Conservation (phyloP, 1,140 invertebrate genomes). For the Platorchestia sp. region DNA sequence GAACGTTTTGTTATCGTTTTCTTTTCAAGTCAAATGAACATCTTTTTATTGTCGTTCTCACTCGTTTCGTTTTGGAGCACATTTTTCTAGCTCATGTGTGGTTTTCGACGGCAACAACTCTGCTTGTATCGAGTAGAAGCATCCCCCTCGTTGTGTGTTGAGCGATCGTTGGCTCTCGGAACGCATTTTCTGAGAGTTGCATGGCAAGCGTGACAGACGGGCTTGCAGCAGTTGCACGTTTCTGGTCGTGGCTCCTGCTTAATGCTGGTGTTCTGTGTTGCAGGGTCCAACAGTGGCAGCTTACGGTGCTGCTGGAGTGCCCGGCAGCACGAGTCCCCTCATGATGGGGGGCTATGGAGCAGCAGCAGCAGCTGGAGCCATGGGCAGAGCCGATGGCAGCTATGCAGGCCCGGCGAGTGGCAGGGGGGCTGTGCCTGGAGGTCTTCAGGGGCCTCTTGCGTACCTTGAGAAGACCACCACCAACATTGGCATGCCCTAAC, state of each 20-base stretch:
- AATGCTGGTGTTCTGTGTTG: constrained; percentile 38
- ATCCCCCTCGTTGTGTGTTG: neutral
- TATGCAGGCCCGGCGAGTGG: neutral
- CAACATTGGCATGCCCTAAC: constrained; percentile 83
- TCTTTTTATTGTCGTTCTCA: neutral
- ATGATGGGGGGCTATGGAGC: constrained; percentile 69
- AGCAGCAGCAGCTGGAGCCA: constrained; percentile 70
- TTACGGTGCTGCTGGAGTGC: constrained; percentile 61
- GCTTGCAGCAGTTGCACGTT: neutral
- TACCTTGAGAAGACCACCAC: constrained; percentile 86
- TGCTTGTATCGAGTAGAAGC: neutral
- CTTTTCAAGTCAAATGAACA: neutral
- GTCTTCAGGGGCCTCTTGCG: constrained; percentile 81
- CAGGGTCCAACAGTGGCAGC: constrained; percentile 58
- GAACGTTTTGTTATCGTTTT: neutral
- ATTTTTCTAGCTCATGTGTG: neutral
- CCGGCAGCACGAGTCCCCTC: constrained; percentile 66
- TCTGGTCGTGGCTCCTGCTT: neutral
- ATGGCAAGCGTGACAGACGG: too few species aligned
- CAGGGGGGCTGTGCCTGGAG: constrained; percentile 67
- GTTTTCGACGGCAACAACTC: neutral
- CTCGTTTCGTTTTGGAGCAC: neutral
- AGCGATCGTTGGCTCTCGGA: neutral
- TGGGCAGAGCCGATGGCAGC: constrained; percentile 65
- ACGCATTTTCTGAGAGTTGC: too few species aligned